Base-by-base conservation (phyloP, 2,888 invertebrate species). In the Epicampocera succincta region DNA sequence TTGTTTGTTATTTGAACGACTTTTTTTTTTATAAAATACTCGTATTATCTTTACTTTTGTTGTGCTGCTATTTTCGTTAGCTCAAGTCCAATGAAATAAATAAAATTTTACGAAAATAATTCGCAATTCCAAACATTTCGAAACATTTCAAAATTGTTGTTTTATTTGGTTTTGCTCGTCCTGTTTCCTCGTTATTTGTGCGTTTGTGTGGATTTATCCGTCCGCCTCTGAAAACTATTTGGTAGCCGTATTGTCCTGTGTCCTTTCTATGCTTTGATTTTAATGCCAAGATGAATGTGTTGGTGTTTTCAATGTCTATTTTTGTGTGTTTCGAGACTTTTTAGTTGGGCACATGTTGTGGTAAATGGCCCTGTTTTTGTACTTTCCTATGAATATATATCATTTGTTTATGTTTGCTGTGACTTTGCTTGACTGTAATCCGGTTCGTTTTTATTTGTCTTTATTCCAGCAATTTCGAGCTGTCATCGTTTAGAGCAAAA, bases 261-360 rank as follows among this genome's bases (percentile, higher is more conserved):
- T 9, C n/a, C n/a, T 48, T 38, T 56, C 29, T 0, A 25, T 56
- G 48, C 5, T 71, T 50, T 58, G 25, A 48, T 60, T 58, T 25
- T 17, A 52, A 52, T 44, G 50, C 11, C 29, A 21, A 44, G 65
- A 56, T 72, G 63, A 44, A 46, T 33, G 56, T 73, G 33, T 56
- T 78, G 56, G 44, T 46, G 21, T 52, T 21, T 33, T 33, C 15
- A 17, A 21, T 54, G 38, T 19, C 19, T 17, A 4, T 54, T n/a
- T 17, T 54, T 1, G 13, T 13, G 25, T 63, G 50, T 33, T 33
- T 33, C 8, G 33, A 33, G 42, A 33, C 69, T 60, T 79, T 83
- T 58, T n/a, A 69, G 46, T 73, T 73, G 76, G 83, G 72, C 83
- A 80, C 83, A 83, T 83, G 83, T 80, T 83, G 83, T 56, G 83